Evolutionary conservation across 2,797 vertebrate genomes (phyloP).

Genomic region (Gambusia yucatana): DNA sequence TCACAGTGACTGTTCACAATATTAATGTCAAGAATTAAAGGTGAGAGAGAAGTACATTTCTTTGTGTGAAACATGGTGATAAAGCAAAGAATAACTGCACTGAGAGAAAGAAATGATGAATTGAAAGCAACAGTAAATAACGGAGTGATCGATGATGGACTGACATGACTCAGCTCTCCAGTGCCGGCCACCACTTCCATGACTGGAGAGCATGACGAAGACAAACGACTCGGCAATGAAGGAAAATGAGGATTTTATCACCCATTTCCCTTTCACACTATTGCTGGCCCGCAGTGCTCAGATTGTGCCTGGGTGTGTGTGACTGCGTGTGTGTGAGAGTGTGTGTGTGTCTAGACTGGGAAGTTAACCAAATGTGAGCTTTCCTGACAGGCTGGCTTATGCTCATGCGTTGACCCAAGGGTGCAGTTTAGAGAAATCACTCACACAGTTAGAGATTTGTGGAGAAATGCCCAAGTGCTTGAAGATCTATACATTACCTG

Average conservation of each 20-base stretch:
- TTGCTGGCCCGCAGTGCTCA: conserved; percentile 52
- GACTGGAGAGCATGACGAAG: conserved; percentile 68
- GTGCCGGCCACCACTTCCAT: conserved; percentile 65
- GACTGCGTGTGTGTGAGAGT: conserved; percentile 14
- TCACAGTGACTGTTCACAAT: conserved; percentile 7
- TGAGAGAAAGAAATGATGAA: conserved; percentile 30
- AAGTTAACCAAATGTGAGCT: conserved; percentile 74
- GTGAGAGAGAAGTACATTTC: conserved; percentile 3
- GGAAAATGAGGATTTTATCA: conserved; percentile 82
- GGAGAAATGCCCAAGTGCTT: conserved; percentile 70
- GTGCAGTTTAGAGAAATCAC: conserved; percentile 75
- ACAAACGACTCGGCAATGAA: conserved; percentile 76
- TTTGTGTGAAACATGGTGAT: conserved; percentile 19
- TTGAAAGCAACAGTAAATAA: conserved; percentile 70
- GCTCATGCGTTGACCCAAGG: conserved; percentile 63
- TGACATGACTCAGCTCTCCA: conserved; percentile 71
- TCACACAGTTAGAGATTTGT: conserved; percentile 68
- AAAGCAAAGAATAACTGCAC: conserved; percentile 20
- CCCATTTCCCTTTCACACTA: conserved; percentile 74
- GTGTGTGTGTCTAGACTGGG: conserved; percentile 42
- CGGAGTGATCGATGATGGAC: conserved; percentile 70
- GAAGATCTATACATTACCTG: conserved; percentile 64
- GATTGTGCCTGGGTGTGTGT: conserved; percentile 13
- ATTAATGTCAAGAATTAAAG: background rate
- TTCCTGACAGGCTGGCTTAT: conserved; percentile 66